Base-by-base conservation (phyloP, 37 sponge, comb jelly and placozoan genomes). In the Haliclona indistincta region DNA sequence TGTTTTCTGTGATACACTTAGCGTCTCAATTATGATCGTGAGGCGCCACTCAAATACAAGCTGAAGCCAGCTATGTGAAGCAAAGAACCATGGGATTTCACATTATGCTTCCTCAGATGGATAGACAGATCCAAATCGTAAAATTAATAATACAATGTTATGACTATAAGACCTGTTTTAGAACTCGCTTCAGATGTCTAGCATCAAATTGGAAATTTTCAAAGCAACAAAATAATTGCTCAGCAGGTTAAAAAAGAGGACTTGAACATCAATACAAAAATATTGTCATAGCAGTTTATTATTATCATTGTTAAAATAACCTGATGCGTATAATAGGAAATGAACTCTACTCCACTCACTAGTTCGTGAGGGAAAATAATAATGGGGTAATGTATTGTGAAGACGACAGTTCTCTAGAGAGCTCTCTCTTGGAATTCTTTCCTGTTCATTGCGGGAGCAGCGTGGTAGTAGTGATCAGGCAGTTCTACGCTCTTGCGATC, bases 91-190 rank as follows among this genome's bases (percentile, higher is more conserved):
- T 79, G 83, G 78, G 88, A 84, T 56, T 98, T 98, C 72, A 86
- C 74, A 0, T 71, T 77, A 23, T 93, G 96, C 36, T 95, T 98
- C 70, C 99, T 95, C 73, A 96, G 99, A n/a, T 98, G 96, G 95
- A 84, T 82, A 23, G 73, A 62, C 34, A n/a, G 4, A 33, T 61
- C 49, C 8, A 17, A 8, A 47, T 47, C 49, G 8, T 47, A 47
- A 47, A 47, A 47, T n/a, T n/a, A n/a, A n/a, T n/a, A n/a, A n/a
- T n/a, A n/a, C n/a, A n/a, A n/a, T n/a, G n/a, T n/a, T n/a, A n/a
- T n/a, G n/a, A n/a, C n/a, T n/a, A n/a, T n/a, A n/a, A n/a, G n/a
- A n/a, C n/a, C 13, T 47, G 49, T 47, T 47, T 47, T 47, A 47
- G n/a, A n/a, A n/a, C n/a, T n/a, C n/a, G n/a, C n/a, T n/a, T n/a